Conservation (phyloP, 1,140 invertebrate species). For the Ceratina japonica region DNA sequence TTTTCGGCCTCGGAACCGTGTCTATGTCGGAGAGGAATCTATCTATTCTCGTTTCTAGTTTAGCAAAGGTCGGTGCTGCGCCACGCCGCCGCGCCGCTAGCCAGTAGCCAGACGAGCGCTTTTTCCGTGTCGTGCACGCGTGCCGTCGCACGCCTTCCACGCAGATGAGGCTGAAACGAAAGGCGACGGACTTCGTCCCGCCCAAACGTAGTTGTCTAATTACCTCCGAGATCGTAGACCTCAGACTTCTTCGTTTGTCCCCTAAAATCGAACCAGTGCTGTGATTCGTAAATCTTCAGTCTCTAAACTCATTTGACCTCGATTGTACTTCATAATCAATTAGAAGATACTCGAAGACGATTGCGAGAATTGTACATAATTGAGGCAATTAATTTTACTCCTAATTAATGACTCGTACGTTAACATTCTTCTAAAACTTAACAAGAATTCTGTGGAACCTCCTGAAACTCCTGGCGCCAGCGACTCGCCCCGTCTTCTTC, state of each 20-base stretch:
- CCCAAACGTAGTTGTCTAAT: neutral
- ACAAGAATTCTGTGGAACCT: neutral
- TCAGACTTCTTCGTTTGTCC: neutral
- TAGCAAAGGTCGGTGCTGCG: constrained; percentile 20
- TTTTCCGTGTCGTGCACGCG: neutral
- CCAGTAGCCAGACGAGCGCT: too few relatives aligned
- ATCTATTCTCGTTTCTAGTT: constrained; percentile 43
- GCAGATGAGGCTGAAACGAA: constrained; percentile 33
- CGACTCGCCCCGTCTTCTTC: neutral
- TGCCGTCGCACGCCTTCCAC: neutral
- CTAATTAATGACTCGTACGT: neutral
- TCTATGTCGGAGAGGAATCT: constrained; percentile 47
- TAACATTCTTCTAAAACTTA: neutral
- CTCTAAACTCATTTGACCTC: too few relatives aligned
- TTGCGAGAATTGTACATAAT: too few relatives aligned
- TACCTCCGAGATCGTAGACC: neutral
- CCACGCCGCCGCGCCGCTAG: neutral
- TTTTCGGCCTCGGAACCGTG: constrained; percentile 50
- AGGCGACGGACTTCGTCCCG: constrained; percentile 10
- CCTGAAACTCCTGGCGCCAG: neutral
- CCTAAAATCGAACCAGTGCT: too few relatives aligned
- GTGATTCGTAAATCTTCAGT: too few relatives aligned
- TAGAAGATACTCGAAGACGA: too few relatives aligned
- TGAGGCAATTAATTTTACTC: too few relatives aligned
- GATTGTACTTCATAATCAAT: too few relatives aligned